phyloP scores from a whole-genome alignment of 2,113 vertebrate genomes.

The Hirundichthys speculiger region DNA sequence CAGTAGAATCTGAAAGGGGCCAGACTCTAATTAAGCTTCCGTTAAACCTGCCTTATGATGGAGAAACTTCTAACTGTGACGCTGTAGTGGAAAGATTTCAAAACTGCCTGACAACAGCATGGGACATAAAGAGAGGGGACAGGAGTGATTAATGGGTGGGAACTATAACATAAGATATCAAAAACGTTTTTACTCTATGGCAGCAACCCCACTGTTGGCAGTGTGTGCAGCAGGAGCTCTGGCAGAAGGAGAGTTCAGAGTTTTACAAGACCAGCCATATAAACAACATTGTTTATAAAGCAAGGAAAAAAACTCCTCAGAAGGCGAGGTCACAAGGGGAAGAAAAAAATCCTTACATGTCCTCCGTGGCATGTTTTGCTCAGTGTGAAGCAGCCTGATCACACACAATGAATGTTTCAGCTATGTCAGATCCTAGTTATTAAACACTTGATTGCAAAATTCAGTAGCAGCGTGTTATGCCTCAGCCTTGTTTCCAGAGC shows the following conservation, averaged over 20 bases:
- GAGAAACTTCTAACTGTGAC: conserved; percentile 76
- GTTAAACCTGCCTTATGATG: conserved; percentile 79
- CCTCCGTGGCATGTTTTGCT: conserved; percentile 21
- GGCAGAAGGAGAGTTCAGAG: too few species aligned
- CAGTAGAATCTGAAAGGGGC: conserved; percentile 74
- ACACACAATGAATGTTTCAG: conserved; percentile 22
- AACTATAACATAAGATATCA: conserved; percentile 16
- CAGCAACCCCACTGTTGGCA: background rate
- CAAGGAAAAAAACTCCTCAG: conserved; percentile 2
- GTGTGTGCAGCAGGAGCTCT: too few species aligned
- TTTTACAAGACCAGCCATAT: too few species aligned
- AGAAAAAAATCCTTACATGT: background rate
- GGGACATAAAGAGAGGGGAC: conserved; percentile 32
- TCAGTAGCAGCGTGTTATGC: conserved; percentile 44
- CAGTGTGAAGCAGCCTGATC: conserved; percentile 23
- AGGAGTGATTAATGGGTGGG: conserved; percentile 7
- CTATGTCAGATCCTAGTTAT: conserved; percentile 35
- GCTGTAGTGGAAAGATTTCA: conserved; percentile 77
- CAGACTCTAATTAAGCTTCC: conserved; percentile 79
- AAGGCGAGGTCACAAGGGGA: background rate
- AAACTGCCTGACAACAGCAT: conserved; percentile 57
- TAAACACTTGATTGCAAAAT: conserved; percentile 59
- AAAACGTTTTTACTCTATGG: background rate
- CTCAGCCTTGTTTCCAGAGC: conserved; percentile 36
- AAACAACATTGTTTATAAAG: background rate